phyloP scores from a whole-genome alignment of 2,888 invertebrate genomes.

The Hypercompe scribonia region DNA sequence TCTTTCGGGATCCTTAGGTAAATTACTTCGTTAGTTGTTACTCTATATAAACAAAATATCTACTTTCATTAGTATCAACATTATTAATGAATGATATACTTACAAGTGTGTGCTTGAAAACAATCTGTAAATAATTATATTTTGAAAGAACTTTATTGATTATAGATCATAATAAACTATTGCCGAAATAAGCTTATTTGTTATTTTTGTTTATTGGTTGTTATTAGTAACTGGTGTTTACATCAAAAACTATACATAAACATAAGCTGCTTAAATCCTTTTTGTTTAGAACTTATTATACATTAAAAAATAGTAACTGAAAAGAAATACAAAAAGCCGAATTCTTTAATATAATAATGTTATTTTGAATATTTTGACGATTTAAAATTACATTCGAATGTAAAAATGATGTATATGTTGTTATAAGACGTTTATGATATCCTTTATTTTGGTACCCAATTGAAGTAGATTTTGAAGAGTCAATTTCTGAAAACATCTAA shows the following conservation, averaged over 20 bases:
- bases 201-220: slow-evolving; percentile 38
- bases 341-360: too few relatives aligned
- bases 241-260: background rate
- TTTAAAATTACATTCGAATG: too few relatives aligned
- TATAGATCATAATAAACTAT: background rate
- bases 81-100: background rate
- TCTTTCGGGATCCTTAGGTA: too few relatives aligned
- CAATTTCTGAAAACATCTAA: too few relatives aligned
- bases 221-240: slow-evolving; percentile 29
- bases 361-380: too few relatives aligned
- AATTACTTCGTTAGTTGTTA: too few relatives aligned
- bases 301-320: background rate
- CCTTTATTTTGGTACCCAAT: too few relatives aligned
- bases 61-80: background rate
- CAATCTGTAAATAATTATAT: background rate
- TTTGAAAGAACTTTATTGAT: background rate
- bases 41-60: background rate
- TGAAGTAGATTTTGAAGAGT: too few relatives aligned
- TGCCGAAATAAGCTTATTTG: background rate
- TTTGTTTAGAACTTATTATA: background rate
- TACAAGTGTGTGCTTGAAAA: background rate
- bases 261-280: background rate
- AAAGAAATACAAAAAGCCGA: too few relatives aligned
- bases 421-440: too few relatives aligned
- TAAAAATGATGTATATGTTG: too few relatives aligned